Evolutionary conservation across 2,113 vertebrate genomes (phyloP).

Genomic region (Poecile atricapillus): DNA sequence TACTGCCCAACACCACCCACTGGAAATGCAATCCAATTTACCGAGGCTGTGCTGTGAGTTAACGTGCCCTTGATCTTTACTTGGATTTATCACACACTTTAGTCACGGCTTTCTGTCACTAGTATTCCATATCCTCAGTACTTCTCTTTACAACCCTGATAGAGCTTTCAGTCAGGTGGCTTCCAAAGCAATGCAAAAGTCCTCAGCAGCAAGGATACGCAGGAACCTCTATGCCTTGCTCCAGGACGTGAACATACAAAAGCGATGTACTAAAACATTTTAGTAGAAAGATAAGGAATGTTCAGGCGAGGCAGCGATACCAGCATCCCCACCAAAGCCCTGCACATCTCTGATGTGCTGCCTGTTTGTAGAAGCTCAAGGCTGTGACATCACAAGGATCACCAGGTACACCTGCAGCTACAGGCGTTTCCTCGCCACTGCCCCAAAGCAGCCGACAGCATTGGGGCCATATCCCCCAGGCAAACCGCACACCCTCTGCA

Average conservation of each 20-base stretch:
- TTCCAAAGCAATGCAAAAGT: background rate
- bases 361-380: background rate
- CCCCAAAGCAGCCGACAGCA: background rate
- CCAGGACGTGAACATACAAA: background rate
- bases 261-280: background rate
- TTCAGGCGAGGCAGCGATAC: background rate
- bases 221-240: background rate
- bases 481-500: rapidly evolving
- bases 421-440: background rate
- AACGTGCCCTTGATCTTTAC: background rate
- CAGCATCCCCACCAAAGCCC: background rate
- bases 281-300: background rate
- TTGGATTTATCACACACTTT: background rate
- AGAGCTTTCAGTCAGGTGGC: background rate
- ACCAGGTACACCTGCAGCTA: background rate
- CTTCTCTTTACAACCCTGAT: background rate
- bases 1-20: background rate
- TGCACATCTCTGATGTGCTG: background rate
- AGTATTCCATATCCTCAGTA: background rate
- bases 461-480: rapidly evolving
- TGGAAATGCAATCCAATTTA: background rate
- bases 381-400: background rate
- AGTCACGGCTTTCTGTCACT: background rate
- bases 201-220: background rate
- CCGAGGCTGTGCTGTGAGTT: background rate